These are phyloP conservation scores for Cassiopea xamachana DNA, from an alignment of 30 jellyfish, hydroid and myxozoan genomes.

Conservation along the genomic window DNA sequence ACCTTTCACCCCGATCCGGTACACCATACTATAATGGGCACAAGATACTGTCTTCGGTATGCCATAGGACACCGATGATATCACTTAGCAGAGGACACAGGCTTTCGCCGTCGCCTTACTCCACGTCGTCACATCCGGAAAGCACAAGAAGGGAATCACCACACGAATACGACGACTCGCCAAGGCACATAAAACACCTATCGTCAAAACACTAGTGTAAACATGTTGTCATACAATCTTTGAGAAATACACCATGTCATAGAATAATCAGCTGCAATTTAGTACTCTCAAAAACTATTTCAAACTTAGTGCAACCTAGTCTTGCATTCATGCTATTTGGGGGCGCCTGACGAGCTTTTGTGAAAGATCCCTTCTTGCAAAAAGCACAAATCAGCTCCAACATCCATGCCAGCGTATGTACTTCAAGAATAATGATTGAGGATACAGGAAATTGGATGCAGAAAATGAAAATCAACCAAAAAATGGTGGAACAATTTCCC, in stretches of 20 bases:
- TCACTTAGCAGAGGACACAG: conserved; percentile 60
- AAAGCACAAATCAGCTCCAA: too few relatives aligned
- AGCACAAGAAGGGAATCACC: conserved; percentile 71
- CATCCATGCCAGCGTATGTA: too few relatives aligned
- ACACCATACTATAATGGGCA: conserved; percentile 72
- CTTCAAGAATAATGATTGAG: too few relatives aligned
- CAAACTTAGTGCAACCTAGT: not conserved
- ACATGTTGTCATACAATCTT: not conserved
- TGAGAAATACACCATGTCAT: not conserved
- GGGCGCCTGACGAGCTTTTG: too few relatives aligned
- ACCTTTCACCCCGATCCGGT: conserved; percentile 71
- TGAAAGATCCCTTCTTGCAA: too few relatives aligned
- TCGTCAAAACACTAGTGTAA: conserved; percentile 41
- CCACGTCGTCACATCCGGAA: conserved; percentile 61
- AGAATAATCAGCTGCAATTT: not conserved
- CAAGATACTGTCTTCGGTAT: conserved; percentile 54
- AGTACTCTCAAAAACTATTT: not conserved
- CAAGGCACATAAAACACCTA: conserved; percentile 56
- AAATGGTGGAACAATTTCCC: too few relatives aligned
- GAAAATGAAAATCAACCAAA: too few relatives aligned
- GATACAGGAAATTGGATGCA: too few relatives aligned
- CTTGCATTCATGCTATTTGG: too few relatives aligned
- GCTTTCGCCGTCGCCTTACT: conserved; percentile 65
- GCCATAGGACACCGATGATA: conserved; percentile 62
- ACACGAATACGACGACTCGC: conserved; percentile 58